phyloP scores from a whole-genome alignment of 2,113 vertebrate genomes.

The Carettochelys insculpta region DNA sequence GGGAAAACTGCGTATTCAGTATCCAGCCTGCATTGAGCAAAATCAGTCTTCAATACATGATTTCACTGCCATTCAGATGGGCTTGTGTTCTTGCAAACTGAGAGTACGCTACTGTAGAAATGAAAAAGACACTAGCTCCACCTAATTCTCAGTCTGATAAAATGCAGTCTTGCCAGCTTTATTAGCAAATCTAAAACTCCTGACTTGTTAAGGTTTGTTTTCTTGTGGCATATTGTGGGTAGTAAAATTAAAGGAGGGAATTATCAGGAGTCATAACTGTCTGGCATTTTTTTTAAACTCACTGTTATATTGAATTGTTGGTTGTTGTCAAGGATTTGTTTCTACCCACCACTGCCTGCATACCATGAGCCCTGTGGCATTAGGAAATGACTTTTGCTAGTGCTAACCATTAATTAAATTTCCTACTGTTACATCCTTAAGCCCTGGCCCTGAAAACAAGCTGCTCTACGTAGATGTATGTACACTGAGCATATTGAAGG shows the following conservation, averaged over 20 bases:
- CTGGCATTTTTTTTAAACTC: not conserved
- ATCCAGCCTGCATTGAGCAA: not conserved
- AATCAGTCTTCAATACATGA: not conserved
- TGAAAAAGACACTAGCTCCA: conserved; percentile 53
- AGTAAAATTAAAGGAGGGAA: not conserved
- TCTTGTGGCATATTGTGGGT: not conserved
- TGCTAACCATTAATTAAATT: not conserved
- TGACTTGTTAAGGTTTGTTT: not conserved
- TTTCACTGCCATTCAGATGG: not conserved
- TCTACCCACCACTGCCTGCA: not conserved
- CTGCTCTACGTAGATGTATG: not conserved
- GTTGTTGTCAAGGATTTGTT: not conserved
- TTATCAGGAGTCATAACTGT: not conserved
- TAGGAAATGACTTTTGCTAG: not conserved
- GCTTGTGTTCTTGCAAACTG: not conserved
- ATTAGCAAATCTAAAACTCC: not conserved
- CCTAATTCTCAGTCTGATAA: conserved; percentile 23
- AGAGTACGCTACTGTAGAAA: not conserved
- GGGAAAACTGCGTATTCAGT: not conserved
- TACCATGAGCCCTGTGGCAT: not conserved
- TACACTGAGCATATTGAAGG: not conserved
- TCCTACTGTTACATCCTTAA: not conserved
- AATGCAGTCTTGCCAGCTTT: conserved; percentile 24
- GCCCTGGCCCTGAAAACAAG: not conserved
- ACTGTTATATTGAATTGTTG: not conserved